Percentiles rank a stretch among this genome's conserved stretches.
Conservation (phyloP, 2,113 vertebrate genomes). For the Caretta caretta region DNA sequence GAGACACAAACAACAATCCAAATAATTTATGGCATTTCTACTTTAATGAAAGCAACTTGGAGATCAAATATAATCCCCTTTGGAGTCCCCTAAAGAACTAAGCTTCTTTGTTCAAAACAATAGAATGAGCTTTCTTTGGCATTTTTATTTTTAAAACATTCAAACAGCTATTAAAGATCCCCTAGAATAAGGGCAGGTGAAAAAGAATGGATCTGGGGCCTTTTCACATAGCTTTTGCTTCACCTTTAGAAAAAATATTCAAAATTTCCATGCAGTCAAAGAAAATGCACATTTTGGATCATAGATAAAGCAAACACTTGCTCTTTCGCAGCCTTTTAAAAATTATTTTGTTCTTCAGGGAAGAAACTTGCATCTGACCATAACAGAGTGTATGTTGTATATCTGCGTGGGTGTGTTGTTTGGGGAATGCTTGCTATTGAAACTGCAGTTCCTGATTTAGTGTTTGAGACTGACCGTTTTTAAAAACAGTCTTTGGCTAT, state of each 20-base stretch:
- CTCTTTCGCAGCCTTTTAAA: background rate
- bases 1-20: slow-evolving; percentile 32
- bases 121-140: slow-evolving; percentile 45
- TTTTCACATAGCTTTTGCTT: slow-evolving; percentile 13
- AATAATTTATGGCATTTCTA: slow-evolving; percentile 65
- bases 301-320: slow-evolving; percentile 7
- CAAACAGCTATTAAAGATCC: slow-evolving; percentile 50
- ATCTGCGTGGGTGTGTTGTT: background rate
- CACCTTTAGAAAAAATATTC: slow-evolving; percentile 35
- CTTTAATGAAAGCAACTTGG: slow-evolving; percentile 55
- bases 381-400: background rate
- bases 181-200: background rate
- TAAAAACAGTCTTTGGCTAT: background rate
- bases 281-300: slow-evolving; percentile 21
- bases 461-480: background rate
- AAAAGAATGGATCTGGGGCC: slow-evolving; percentile 3
- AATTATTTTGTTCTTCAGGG: background rate
- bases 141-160: slow-evolving; percentile 61
- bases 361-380: background rate
- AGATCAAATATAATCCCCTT: slow-evolving; percentile 43
- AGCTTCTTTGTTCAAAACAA: slow-evolving; percentile 59
- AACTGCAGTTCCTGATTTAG: background rate
- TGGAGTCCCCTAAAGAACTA: slow-evolving; percentile 6
- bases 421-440: background rate
- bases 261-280: slow-evolving; percentile 3